Evolutionary conservation across 2,113 vertebrate genomes (phyloP), one percentile per base, ranked within the genome.

Genomic region (Notechis scutatus): DNA sequence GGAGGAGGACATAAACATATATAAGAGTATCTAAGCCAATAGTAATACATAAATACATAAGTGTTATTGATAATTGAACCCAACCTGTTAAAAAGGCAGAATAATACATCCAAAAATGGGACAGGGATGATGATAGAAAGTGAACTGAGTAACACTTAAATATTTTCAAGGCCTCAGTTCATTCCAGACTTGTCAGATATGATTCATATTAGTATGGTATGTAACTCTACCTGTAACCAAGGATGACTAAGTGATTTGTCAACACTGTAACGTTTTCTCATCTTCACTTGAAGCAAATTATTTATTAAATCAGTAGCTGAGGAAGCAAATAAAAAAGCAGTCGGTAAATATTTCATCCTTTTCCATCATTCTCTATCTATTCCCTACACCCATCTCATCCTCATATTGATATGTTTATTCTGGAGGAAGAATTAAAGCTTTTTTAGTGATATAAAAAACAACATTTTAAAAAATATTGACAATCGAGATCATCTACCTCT

Each of bases 171-270:
- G 15, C 29, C 6, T 55, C 47, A 34, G 11, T 87, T 91, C 91
- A 56, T 6, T 20, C 91, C 91, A 34, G 59, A 34, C 12, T 29
- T 93, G 50, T 0, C 0, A 91, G 91, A 92, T 92, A 64, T 90
- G 87, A 92, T 90, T 92, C 69, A 92, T 64, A 12, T 92, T 90
- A 87, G 54, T 87, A 74, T 86, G 52, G 14, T 4, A 96, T 64
- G 50, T 34, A 20, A 34, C 54, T 93, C 97, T 97, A 99, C 99
- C 99, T 99, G 99, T 97, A 99, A 97, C 99, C 99, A 99, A 0
- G 99, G 99, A 94, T 99, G 99, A 97, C 99, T 99, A 94, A 99
- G 99, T 94, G 99, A 99, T 97, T 99, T 99, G 97, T 99, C 99
- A 97, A 99, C 99, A 93, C 99, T 99, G 97, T 98, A 99, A 93